phyloP scores from a whole-genome alignment of 2,113 vertebrate genomes.

The Tor tambroides region DNA sequence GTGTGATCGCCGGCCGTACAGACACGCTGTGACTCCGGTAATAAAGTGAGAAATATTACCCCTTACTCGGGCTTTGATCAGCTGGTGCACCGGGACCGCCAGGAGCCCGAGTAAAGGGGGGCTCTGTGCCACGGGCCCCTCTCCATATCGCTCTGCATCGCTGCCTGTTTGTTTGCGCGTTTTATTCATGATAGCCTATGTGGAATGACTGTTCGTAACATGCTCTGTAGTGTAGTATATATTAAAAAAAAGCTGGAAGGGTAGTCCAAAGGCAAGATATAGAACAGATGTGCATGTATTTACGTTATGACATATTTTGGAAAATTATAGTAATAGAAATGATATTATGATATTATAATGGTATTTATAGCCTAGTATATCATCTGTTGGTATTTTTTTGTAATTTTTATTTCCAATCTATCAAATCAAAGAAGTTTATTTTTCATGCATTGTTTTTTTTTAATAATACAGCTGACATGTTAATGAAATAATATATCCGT shows the following conservation, averaged over 20 bases:
- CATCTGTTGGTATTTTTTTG: too few species aligned
- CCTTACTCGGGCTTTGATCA: slow-evolving; percentile 76
- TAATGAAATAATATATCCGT: too few species aligned
- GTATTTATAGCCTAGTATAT: too few species aligned
- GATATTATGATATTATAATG: too few species aligned
- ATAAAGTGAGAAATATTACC: slow-evolving; percentile 76
- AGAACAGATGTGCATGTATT: neutral
- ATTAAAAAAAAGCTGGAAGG: neutral
- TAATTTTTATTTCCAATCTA: neutral
- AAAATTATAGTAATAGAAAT: neutral
- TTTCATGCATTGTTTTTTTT: too few species aligned
- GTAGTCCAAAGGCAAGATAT: neutral
- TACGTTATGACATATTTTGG: neutral
- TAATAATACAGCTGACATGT: too few species aligned
- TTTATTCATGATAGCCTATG: slow-evolving; percentile 52
- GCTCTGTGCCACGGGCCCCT: slow-evolving; percentile 42
- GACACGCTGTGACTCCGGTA: slow-evolving; percentile 67
- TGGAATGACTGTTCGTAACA: slow-evolving; percentile 31
- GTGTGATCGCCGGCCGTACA: slow-evolving; percentile 67
- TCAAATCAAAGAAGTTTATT: neutral
- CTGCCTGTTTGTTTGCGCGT: slow-evolving; percentile 52
- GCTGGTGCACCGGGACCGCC: slow-evolving; percentile 67
- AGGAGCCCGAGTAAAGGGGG: slow-evolving; percentile 45
- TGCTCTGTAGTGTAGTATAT: slow-evolving; percentile 1
- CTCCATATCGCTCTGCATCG: slow-evolving; percentile 41